Evolutionary conservation across 2,797 vertebrate genomes (phyloP), one percentile per base, ranked within the genome.

Genomic region (Cichlasoma orientale): DNA sequence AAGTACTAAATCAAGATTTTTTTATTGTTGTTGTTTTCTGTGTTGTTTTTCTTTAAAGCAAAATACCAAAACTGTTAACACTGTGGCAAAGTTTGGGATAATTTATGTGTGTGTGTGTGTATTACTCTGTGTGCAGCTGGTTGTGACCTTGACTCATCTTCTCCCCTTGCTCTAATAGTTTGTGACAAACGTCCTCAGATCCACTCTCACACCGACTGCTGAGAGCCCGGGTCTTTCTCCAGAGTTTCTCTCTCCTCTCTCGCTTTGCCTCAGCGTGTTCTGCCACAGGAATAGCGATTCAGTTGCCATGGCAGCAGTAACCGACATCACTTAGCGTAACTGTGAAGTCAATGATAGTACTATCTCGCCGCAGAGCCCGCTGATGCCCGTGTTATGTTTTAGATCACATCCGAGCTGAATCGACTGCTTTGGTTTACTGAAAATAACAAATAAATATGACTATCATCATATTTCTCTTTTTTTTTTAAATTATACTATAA

Each of bases 261-360:
- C 72, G 70, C 73, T 76, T 27, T 66, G 54, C 72, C 57, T 73
- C 73, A 23, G 27, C 66, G 44, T 80, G 52, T 71, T 86, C 66
- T 75, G 78, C 86, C n/a, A 13, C 81, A 90, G 77, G 86, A 93
- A 90, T 89, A 87, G 86, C 90, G 90, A 92, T 92, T 88, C 89
- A 84, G 95, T 96, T 96, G 94, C 95, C 94, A 96, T 96, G 95
- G 96, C 93, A 95, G 94, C 96, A 82, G 93, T 95, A 93, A 94
- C 91, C 74, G 82, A 89, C 92, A 93, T 94, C 94, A 94, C 93
- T 95, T 94, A 92, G 87, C 61, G 82, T 90, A 90, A 90, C 91
- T 87, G 89, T 90, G 90, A 92, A 95, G 92, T 94, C 90, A 84
- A 92, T 94, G 92, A 95, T 94, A 79, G 90, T 86, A 80, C 83